Conservation (phyloP, 2,113 vertebrate genomes). For the Caranx melampygus region DNA sequence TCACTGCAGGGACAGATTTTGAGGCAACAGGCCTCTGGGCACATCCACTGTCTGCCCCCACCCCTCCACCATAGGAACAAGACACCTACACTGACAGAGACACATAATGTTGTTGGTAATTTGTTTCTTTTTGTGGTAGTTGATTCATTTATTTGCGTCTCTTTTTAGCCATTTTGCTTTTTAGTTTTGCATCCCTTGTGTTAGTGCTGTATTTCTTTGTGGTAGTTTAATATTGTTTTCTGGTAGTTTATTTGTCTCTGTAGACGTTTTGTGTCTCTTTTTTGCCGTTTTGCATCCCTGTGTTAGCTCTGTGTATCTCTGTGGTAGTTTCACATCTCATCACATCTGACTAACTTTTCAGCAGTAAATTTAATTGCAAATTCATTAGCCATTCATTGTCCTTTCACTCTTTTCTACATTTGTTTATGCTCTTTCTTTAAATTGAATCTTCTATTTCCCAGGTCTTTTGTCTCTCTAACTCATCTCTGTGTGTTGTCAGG, state of each 20-base stretch:
- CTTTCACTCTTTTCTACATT: background rate
- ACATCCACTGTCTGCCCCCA: background rate
- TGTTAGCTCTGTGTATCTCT: background rate
- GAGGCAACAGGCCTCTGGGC: background rate
- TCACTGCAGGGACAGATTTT: background rate
- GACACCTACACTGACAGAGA: no score
- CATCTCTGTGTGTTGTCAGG: constrained; percentile 36
- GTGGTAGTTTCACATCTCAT: background rate
- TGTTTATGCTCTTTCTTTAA: background rate
- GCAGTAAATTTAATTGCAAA: background rate
- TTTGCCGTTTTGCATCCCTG: no score
- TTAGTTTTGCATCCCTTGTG: background rate
- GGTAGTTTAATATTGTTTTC: background rate
- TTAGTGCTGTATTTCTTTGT: background rate
- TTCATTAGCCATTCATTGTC: background rate
- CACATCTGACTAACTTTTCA: no score
- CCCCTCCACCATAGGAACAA: no score
- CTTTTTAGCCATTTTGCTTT: background rate
- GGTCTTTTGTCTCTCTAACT: constrained; percentile 27
- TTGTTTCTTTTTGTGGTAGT: background rate
- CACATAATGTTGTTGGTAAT: background rate
- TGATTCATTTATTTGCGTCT: background rate
- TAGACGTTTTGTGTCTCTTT: background rate
- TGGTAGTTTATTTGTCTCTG: background rate
- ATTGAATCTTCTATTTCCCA: background rate